Base-by-base conservation (phyloP, 1,140 invertebrate species). In the Drosophila tropicalis region DNA sequence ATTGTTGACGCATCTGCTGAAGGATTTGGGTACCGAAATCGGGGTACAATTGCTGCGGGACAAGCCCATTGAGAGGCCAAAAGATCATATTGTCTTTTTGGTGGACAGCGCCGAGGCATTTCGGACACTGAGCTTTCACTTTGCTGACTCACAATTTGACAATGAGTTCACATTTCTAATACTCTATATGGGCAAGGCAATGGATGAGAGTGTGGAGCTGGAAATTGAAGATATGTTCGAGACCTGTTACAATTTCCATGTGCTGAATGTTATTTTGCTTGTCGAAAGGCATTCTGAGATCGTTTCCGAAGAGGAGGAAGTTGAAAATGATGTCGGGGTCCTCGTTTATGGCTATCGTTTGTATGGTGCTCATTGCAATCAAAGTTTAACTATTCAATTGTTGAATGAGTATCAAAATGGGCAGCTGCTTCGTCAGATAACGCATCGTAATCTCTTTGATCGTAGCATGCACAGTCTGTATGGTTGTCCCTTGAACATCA, bases 101-200 rank as follows among this genome's bases (percentile, higher is more conserved):
- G 67, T 89, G 2, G 69, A 89, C n/a, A 71, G 69, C 6, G 39
- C 71, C 4, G 39, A 55, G 13, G 65, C 78, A 10, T 89, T 89
- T 22, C 65, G 67, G 0, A 47, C 51, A 1, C 22, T 89, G 5
- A 61, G 57, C 0, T 79, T 79, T 32, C 25, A 81, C 5, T 81
- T 84, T 5, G 41, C 71, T 19, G 67, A 70, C 0, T 17, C 58
- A 0, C 62, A 79, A 9, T 61, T 70, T 6, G 70, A 75, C 29
- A 34, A 70, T 7, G 81, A 89, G 34, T 85, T 79, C 25, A 55
- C 73, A n/a, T 90, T 89, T 1, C 32, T 90, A 10, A 90, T 89
- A 10, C 25, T 89, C 55, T 44, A 81, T 4, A 69, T 78, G 0
- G 62, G 67, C 2, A 22, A 32, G 22, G 40, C 15, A 7, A 17